Base-by-base conservation (phyloP, 1,140 invertebrate genomes). In the Lanistes nyassanus region DNA sequence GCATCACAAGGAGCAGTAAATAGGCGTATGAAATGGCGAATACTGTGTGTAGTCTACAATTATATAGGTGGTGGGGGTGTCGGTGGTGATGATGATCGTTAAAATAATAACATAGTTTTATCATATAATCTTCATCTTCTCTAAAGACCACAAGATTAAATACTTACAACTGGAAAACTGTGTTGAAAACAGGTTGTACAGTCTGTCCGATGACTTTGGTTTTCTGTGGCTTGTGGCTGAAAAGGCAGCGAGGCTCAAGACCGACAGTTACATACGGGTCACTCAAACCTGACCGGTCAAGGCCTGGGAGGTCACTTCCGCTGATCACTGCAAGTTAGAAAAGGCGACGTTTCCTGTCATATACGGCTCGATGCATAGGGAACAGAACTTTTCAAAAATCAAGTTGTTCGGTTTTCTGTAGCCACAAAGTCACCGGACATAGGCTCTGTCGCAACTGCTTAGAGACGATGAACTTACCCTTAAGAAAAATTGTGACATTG, bases 191-290 rank as follows among this genome's bases (percentile, higher is more conserved):
- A 0, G 97, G 97, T 90, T 97, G 95, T 2, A 98, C 86, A 0
- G 95, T 97, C 90, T 94, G 95, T 91, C 96, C 96, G 85, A 97
- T 94, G 23, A 97, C 94, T 86, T 94, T 95, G 0, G 97, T 98
- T 82, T 93, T 93, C 87, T 96, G 94, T 77, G 95, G 93, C 51
- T 93, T 92, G 80, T 93, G 93, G 0, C 94, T 91, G 86, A 97
- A 98, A 37, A 97, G 89, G 60, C 93, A 90, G 64, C 93, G 91
- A 0, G 97, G 97, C 58, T 97, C 89, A 16, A 98, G 89, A 90
- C 96, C 95, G 31, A 98, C 92, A 31, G 96, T 95, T 0, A 98
- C 96, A 87, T 97, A 98, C 0, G 97, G 96, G 90, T 98, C 96
- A 88, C 96, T 97, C 84, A 95, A 71, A 3, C 85, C 86, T 34